Base-by-base conservation (phyloP, 2,888 invertebrate genomes). In the Petrolisthes manimaculis region DNA sequence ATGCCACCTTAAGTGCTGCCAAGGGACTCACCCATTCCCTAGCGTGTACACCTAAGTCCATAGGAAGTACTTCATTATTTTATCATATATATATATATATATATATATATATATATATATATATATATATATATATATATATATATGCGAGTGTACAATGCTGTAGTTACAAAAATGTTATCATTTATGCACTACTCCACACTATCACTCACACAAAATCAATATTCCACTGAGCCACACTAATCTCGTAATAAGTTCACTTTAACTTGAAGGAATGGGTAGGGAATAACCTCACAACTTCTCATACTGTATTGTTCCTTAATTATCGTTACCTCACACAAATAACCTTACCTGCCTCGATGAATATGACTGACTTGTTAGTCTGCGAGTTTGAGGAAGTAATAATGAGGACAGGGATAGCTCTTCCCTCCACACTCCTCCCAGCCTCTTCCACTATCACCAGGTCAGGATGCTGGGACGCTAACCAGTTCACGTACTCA, bases 11-110 rank as follows among this genome's bases (percentile, higher is more conserved):
- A 21, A 86, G 78, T 8, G 74, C 86, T 18, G 86, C 9, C 14
- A 83, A 69, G 18, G 89, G 89, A 24, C 78, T 79, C 14, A 89
- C 54, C 89, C 89, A 89, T 78, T 89, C 89, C 18, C 89, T 37
- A 9, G 89, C 82, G 75, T 89, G 89, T 37, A 86, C 78, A 24
- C 89, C 89, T 89, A 82, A 37, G 37, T 37, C 37, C 37, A 37
- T 2, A 37, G 0, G 37, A 37, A 37, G 0, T 37, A 37, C 37
- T 37, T 37, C 37, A 37, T 0, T 1, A 37, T 37, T 37, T 37
- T 37, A 37, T 37, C 37, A 37, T n/a, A n/a, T n/a, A n/a, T n/a
- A n/a, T n/a, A n/a, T n/a, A n/a, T n/a, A n/a, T n/a, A n/a, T n/a
- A n/a, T n/a, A n/a, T n/a, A n/a, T n/a, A n/a, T n/a, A n/a, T n/a